Percentiles rank a stretch among this genome's conserved stretches.
Evolutionary conservation across 2,797 vertebrate genomes (phyloP).

Genomic region (Lacerta viridis): DNA sequence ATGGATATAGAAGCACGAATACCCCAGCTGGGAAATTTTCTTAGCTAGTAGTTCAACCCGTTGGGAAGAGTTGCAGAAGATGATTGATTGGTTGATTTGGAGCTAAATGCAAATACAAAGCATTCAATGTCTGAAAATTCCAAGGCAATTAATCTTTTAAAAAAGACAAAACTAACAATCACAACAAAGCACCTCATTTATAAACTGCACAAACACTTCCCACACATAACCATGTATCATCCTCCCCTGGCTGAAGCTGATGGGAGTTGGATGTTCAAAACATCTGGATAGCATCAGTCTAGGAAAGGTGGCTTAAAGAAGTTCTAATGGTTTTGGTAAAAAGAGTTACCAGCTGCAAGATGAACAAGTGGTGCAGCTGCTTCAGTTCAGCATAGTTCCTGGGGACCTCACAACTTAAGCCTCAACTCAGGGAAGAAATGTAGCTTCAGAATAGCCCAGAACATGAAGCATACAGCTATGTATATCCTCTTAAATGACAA

Average conservation of each 20-base stretch:
- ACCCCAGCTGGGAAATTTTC: constrained; percentile 99
- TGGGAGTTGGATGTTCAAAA: too few relatives aligned
- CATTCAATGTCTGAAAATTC: not conserved
- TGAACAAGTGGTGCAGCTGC: not conserved
- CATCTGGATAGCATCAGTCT: too few relatives aligned
- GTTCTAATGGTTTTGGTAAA: not conserved
- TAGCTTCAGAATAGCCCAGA: not conserved
- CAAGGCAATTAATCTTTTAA: not conserved
- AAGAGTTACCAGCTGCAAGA: not conserved
- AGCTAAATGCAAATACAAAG: constrained; percentile 82
- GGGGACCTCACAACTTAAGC: too few relatives aligned
- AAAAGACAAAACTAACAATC: not conserved
- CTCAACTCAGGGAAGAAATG: not conserved
- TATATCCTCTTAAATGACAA: not conserved
- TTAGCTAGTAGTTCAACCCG: constrained; percentile 98
- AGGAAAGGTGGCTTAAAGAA: not conserved
- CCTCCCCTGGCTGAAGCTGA: not conserved
- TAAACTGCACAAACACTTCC: too few relatives aligned
- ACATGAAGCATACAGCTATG: not conserved
- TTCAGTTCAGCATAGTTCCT: not conserved
- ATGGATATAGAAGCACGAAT: constrained; percentile 99
- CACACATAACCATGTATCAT: not conserved
- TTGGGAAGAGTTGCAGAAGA: constrained; percentile 99
- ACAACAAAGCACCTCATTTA: not conserved
- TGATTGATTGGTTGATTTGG: constrained; percentile 99